Conservation (phyloP, 1,140 invertebrate genomes). For the Oedothorax gibbosus region DNA sequence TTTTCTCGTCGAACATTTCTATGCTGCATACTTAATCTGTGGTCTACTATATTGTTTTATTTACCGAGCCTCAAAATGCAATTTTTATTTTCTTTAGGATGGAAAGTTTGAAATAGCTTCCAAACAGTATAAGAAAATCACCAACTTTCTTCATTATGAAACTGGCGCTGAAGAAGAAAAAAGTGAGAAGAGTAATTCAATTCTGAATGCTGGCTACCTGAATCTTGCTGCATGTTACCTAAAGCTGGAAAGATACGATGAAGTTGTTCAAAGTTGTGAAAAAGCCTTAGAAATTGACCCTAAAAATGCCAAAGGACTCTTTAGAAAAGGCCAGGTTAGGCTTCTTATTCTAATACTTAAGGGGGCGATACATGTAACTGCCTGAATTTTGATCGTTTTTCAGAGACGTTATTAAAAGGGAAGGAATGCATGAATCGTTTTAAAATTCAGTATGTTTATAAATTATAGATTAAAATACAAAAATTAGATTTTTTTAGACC, state of each 20-base stretch:
- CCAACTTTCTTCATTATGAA: constrained; percentile 67
- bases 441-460: no score
- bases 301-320: constrained; percentile 90
- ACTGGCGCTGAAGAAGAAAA: constrained; percentile 65
- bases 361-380: no score
- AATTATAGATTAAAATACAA: no score
- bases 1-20: no score
- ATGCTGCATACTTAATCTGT: no score
- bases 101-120: constrained; percentile 82
- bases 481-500: no score
- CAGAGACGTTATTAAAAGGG: no score
- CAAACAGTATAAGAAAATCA: constrained; percentile 87
- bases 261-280: constrained; percentile 79
- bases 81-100: constrained; percentile 68
- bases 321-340: constrained; percentile 82
- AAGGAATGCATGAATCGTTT: no score
- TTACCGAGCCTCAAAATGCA: background rate
- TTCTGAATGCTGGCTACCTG: constrained; percentile 81
- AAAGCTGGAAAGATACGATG: constrained; percentile 80
- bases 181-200: constrained; percentile 70
- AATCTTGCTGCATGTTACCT: constrained; percentile 89
- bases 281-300: constrained; percentile 81
- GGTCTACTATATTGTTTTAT: background rate
- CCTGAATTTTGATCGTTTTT: no score
- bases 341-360: background rate